Percentiles rank a stretch among this genome's conserved stretches.
These are phyloP conservation scores for Zaprionus camerounensis DNA, from an alignment of 1,140 invertebrate species.

Conservation along the genomic window DNA sequence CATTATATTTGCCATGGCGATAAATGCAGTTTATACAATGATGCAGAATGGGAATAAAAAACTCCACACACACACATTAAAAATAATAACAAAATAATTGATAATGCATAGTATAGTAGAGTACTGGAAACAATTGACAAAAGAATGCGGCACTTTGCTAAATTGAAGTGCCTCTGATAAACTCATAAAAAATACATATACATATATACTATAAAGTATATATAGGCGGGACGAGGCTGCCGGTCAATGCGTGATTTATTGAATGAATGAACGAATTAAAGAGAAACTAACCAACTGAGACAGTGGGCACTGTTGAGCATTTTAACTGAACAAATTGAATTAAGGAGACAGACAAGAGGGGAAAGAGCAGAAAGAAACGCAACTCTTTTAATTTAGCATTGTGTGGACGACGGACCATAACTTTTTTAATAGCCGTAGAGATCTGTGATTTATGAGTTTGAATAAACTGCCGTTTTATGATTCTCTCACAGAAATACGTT, in stretches of 20 bases:
- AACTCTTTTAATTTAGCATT: conserved; percentile 65
- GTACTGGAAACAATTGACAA: conserved; percentile 34
- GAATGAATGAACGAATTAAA: conserved; percentile 51
- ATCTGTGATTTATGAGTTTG: conserved; percentile 60
- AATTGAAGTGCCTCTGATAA: conserved; percentile 77
- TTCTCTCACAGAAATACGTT: not conserved
- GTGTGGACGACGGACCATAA: conserved; percentile 25
- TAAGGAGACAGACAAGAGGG: conserved; percentile 61
- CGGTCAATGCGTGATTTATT: conserved; percentile 75
- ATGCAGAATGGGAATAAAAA: conserved; percentile 52
- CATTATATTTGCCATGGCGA: conserved; percentile 37
- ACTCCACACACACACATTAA: conserved; percentile 32
- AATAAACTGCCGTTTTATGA: conserved; percentile 53
- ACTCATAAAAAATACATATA: conserved; percentile 46
- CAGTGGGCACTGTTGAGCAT: conserved; percentile 15
- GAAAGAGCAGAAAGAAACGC: conserved; percentile 29
- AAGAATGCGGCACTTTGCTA: conserved; percentile 70
- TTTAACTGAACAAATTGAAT: conserved; percentile 62
- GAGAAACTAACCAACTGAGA: not conserved
- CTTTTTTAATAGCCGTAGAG: conserved; percentile 53
- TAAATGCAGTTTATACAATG: conserved; percentile 60
- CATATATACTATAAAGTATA: not conserved
- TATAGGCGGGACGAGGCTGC: conserved; percentile 9
- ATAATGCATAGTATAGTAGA: conserved; percentile 16
- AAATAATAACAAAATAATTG: conserved; percentile 56